Evolutionary conservation across 2,888 invertebrate species (phyloP).

Genomic region (Esperia sulphurella): DNA sequence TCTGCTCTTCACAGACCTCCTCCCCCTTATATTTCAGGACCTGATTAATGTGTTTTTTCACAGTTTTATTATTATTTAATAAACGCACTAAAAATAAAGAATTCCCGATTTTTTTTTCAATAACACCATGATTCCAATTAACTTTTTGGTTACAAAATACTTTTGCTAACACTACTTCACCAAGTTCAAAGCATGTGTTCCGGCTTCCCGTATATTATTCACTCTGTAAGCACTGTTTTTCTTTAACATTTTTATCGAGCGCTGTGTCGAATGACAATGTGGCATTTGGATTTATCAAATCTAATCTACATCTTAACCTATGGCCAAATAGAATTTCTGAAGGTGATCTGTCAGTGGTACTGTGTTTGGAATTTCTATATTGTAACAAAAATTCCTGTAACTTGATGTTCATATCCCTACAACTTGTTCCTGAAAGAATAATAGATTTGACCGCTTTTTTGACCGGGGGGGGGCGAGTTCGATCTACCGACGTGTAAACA

Average conservation of each 20-base stretch:
- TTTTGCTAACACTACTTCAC: too few species aligned
- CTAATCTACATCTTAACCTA: conserved; percentile 7
- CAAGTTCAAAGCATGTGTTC: too few species aligned
- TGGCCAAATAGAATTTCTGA: conserved; percentile 8
- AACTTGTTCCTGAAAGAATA: background rate
- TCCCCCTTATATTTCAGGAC: too few species aligned
- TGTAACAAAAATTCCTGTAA: conserved; percentile 5
- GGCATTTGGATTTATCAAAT: background rate
- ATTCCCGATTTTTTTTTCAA: too few species aligned
- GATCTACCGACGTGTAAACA: too few species aligned
- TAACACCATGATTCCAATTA: too few species aligned
- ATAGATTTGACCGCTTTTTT: conserved; percentile 1
- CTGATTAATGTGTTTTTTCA: too few species aligned
- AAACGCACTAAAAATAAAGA: too few species aligned
- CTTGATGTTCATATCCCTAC: background rate
- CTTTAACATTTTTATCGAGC: background rate
- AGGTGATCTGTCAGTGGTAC: conserved; percentile 6
- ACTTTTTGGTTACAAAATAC: too few species aligned
- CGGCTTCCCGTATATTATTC: background rate
- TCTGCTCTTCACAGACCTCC: background rate
- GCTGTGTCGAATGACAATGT: background rate
- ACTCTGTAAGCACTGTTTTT: conserved; percentile 3
- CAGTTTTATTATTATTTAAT: too few species aligned
- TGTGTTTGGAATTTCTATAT: conserved; percentile 9
- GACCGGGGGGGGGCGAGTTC: too few species aligned